Conservation (phyloP, 2,113 vertebrate genomes). For the Ptyas mucosa region DNA sequence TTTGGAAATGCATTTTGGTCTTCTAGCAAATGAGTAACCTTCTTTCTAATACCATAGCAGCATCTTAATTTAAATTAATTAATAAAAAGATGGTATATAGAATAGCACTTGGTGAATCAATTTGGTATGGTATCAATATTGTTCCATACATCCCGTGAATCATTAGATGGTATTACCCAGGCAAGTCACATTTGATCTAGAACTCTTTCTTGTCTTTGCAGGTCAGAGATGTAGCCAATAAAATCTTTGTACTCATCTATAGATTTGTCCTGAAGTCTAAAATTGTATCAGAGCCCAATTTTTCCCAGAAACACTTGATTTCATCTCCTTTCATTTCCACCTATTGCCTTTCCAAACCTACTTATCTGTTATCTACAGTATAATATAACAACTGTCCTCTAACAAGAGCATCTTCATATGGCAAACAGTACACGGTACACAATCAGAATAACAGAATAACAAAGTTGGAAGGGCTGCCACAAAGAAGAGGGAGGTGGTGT, state of each 20-base stretch:
- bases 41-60: not conserved
- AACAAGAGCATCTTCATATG: not conserved
- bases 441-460: not conserved
- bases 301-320: not conserved
- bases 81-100: not conserved
- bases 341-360: not conserved
- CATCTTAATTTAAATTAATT: not conserved
- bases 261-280: not conserved
- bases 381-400: not conserved
- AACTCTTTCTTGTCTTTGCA: not conserved
- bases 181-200: not conserved
- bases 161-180: not conserved
- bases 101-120: not conserved
- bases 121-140: not conserved
- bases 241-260: not conserved
- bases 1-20: not conserved
- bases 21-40: not conserved
- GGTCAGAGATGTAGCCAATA: not conserved
- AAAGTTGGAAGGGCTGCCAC: not conserved
- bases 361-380: not conserved
- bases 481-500: not conserved
- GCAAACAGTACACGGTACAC: not conserved
- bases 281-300: not conserved
- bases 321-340: not conserved
- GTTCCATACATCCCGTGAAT: not conserved